Percentiles rank a stretch among this genome's conserved stretches.
phyloP scores from a whole-genome alignment of 2,888 invertebrate genomes.

The Ochropacha duplaris region DNA sequence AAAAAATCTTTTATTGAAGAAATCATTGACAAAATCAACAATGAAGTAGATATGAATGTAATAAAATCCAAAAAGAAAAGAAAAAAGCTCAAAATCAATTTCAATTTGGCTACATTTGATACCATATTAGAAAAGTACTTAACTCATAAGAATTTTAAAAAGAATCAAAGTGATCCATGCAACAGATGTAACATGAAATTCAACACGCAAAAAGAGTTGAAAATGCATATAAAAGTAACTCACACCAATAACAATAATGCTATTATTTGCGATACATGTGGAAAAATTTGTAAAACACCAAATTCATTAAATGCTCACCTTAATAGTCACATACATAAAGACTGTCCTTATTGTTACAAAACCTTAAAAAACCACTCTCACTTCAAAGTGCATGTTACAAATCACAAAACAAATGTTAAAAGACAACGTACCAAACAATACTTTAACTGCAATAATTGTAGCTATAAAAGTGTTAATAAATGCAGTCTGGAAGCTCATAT shows the following conservation, averaged over 20 bases:
- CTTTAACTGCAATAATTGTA: slow-evolving; percentile 44
- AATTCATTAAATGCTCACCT: slow-evolving; percentile 37
- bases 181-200: slow-evolving; percentile 30
- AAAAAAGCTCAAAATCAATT: slow-evolving; percentile 6
- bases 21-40: slow-evolving; percentile 25
- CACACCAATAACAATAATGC: slow-evolving; percentile 20
- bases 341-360: slow-evolving; percentile 50
- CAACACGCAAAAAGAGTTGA: slow-evolving; percentile 18
- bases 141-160: slow-evolving; percentile 1
- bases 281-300: slow-evolving; percentile 34
- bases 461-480: slow-evolving; percentile 47
- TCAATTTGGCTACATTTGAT: not conserved
- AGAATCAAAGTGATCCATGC: slow-evolving; percentile 7
- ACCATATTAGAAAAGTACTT: not conserved
- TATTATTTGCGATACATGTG: slow-evolving; percentile 42
- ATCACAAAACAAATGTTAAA: slow-evolving; percentile 28
- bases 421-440: slow-evolving; percentile 24
- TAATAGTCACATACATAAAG: slow-evolving; percentile 35
- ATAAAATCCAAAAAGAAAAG: slow-evolving; percentile 4
- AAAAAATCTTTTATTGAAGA: slow-evolving; percentile 22
- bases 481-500: slow-evolving; percentile 52
- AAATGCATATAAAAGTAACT: slow-evolving; percentile 23
- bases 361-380: slow-evolving; percentile 44
- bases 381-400: slow-evolving; percentile 41
- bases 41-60: slow-evolving; percentile 22